Conservation (phyloP, 2,888 invertebrate species). For the Zygothrica quintamaculata region DNA sequence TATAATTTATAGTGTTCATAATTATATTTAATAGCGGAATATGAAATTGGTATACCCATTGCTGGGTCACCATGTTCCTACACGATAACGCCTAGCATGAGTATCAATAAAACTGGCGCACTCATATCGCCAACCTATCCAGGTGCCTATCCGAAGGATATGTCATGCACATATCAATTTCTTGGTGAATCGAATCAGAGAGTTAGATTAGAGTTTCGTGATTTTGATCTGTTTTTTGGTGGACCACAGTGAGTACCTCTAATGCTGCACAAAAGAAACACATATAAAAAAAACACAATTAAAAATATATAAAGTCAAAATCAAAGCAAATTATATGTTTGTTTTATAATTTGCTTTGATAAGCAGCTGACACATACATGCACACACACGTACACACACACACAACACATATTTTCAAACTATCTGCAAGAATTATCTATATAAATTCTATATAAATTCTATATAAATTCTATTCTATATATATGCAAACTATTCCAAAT, state of each 20-base stretch:
- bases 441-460: conserved; percentile 53
- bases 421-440: conserved; percentile 51
- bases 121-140: conserved; percentile 99
- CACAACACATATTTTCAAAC: conserved; percentile 39
- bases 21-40: conserved; percentile 90
- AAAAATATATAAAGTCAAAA: conserved; percentile 56
- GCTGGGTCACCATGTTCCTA: conserved; percentile 95
- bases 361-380: conserved; percentile 52
- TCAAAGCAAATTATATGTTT: conserved; percentile 63
- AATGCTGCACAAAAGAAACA: conserved; percentile 63
- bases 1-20: no score
- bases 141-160: conserved; percentile 98
- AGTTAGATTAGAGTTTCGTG: conserved; percentile 97
- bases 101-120: conserved; percentile 89
- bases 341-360: conserved; percentile 60
- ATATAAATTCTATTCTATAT: conserved; percentile 27
- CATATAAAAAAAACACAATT: conserved; percentile 6
- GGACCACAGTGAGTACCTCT: conserved; percentile 95
- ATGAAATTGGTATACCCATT: conserved; percentile 95
- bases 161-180: conserved; percentile 96
- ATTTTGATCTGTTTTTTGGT: conserved; percentile 99
- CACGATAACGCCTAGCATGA: conserved; percentile 89
- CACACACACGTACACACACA: conserved; percentile 14
- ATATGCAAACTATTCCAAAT: conserved; percentile 33
- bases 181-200: conserved; percentile 95